A percentile compares a stretch with the other conserved stretches of the same genome.
Evolutionary conservation across 2,888 invertebrate genomes (phyloP).

Genomic region (Chrysomela aeneicollis): DNA sequence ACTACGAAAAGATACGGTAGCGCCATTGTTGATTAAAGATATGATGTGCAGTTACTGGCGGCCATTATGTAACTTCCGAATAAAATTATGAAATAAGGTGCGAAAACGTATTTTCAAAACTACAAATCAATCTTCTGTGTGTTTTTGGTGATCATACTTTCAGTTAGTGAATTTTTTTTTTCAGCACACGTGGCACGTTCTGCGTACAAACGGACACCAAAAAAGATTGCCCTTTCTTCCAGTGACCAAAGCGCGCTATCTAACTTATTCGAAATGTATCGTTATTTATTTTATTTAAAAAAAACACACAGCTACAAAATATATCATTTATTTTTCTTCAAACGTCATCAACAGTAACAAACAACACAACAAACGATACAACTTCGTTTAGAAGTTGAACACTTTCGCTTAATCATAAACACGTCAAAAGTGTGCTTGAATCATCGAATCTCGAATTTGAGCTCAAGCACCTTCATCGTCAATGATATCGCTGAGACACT

Average conservation of each 20-base stretch:
- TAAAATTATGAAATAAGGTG: too few relatives aligned
- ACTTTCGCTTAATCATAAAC: background rate
- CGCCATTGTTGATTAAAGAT: too few relatives aligned
- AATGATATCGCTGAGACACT: slow-evolving; percentile 66
- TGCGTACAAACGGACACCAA: slow-evolving; percentile 21
- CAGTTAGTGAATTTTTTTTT: slow-evolving; percentile 13
- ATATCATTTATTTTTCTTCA: slow-evolving; percentile 3
- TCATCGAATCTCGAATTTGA: too few relatives aligned
- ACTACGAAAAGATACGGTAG: too few relatives aligned
- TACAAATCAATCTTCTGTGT: too few relatives aligned
- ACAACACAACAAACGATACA: slow-evolving; percentile 2
- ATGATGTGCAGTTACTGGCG: too few relatives aligned
- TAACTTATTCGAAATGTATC: background rate
- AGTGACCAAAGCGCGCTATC: background rate
- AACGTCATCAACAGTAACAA: slow-evolving; percentile 16
- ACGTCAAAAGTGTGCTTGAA: background rate
- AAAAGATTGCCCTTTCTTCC: slow-evolving; percentile 26
- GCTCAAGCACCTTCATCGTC: slow-evolving; percentile 23
- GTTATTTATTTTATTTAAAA: background rate
- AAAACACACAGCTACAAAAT: background rate
- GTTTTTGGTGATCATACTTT: too few relatives aligned
- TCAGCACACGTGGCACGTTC: slow-evolving; percentile 23
- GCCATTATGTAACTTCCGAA: too few relatives aligned
- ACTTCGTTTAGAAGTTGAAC: too few relatives aligned
- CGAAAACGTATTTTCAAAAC: too few relatives aligned